Conservation (phyloP, 2,797 vertebrate species). For the Petrocephalus sullivani region DNA sequence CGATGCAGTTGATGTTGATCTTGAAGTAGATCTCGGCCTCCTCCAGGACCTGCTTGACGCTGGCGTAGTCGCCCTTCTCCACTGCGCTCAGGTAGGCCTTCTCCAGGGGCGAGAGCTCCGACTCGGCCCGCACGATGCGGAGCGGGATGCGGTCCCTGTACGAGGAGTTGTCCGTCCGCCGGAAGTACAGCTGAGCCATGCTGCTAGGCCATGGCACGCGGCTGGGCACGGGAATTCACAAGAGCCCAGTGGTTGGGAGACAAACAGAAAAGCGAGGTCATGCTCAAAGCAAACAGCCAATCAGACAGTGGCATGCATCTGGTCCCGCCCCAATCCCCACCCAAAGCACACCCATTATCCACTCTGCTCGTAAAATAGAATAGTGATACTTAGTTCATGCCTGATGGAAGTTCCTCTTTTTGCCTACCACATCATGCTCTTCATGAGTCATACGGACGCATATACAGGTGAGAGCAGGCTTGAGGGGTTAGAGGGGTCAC, state of each 20-base stretch:
- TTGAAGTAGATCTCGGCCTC: constrained; percentile 99
- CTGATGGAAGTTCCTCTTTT: background rate
- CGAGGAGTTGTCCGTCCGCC: constrained; percentile 78
- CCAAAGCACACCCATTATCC: background rate
- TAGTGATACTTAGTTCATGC: background rate
- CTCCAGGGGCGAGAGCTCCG: constrained; percentile 86
- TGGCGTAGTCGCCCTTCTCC: constrained; percentile 93
- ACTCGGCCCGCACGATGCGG: constrained; percentile 93
- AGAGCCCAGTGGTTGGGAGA: background rate
- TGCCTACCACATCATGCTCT: background rate
- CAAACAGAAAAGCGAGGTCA: background rate
- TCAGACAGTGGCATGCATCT: background rate
- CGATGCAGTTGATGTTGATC: constrained; percentile 99
- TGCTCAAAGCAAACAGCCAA: background rate
- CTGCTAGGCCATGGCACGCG: constrained; percentile 43
- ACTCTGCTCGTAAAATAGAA: background rate
- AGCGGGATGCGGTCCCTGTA: constrained; percentile 94
- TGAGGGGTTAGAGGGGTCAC: background rate
- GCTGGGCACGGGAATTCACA: background rate
- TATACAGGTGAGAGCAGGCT: too few relatives aligned
- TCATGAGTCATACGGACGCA: background rate
- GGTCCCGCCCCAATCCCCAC: background rate
- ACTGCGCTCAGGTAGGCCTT: constrained; percentile 91
- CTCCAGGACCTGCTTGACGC: constrained; percentile 89
- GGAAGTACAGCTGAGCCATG: constrained; percentile 96